These are phyloP conservation scores for Anas capensis DNA, from an alignment of 2,797 vertebrate genomes.

Conservation along the genomic window DNA sequence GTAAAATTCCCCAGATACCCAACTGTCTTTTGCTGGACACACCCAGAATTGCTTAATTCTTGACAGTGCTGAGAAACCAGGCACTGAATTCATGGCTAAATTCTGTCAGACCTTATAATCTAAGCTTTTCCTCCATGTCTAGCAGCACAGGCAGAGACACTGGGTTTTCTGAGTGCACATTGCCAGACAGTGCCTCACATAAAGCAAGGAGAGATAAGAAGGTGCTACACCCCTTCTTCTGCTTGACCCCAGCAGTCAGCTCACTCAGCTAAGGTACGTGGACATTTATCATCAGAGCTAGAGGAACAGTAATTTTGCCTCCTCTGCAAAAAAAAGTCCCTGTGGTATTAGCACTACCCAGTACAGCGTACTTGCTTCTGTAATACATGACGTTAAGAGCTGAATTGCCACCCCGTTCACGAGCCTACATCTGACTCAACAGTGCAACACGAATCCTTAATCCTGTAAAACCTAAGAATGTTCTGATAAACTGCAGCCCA, in stretches of 20 bases:
- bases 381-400: background rate
- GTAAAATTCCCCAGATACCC: background rate
- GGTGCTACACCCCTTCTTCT: background rate
- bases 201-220: background rate
- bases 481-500: background rate
- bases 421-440: background rate
- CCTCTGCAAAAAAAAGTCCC: background rate
- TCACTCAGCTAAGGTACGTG: background rate
- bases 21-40: constrained; percentile 15
- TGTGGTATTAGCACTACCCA: background rate
- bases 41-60: constrained; percentile 65
- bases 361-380: background rate
- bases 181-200: background rate
- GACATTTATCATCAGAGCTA: background rate
- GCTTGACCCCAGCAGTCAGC: background rate
- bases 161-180: background rate
- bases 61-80: background rate
- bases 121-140: background rate
- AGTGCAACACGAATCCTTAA: accelerated
- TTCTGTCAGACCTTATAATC: constrained; percentile 24
- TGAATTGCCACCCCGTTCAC: accelerated
- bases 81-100: constrained; percentile 1
- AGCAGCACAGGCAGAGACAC: background rate
- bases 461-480: background rate
- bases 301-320: background rate